These are phyloP conservation scores for Saccostrea glomerata DNA, from an alignment of 1,140 invertebrate species.

Conservation along the genomic window DNA sequence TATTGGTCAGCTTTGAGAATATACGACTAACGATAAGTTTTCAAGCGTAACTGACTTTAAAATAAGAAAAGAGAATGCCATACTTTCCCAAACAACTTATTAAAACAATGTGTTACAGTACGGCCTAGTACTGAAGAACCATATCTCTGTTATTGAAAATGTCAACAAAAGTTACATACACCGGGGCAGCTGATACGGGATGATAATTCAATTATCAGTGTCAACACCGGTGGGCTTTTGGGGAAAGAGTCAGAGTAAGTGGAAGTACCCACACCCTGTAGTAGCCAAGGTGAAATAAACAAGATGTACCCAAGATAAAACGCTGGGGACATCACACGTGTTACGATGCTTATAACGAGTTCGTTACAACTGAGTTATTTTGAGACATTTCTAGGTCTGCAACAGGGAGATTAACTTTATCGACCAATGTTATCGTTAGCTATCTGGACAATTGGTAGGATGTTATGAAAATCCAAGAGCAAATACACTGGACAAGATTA, in stretches of 20 bases:
- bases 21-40: background rate
- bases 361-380: slow-evolving; percentile 34
- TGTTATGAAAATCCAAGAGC: slow-evolving; percentile 24
- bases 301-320: slow-evolving; percentile 18
- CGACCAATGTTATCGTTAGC: slow-evolving; percentile 8
- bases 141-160: slow-evolving; percentile 30
- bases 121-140: background rate
- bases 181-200: slow-evolving; percentile 7
- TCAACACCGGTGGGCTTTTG: background rate
- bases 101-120: background rate
- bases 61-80: background rate
- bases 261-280: slow-evolving; percentile 8
- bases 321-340: background rate
- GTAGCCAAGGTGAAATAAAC: slow-evolving; percentile 13
- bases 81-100: background rate
- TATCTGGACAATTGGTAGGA: slow-evolving; percentile 33
- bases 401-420: slow-evolving; percentile 31
- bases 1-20: background rate
- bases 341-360: background rate
- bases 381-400: slow-evolving; percentile 18
- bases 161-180: slow-evolving; percentile 22
- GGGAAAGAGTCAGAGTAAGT: background rate
- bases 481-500: slow-evolving; percentile 34
- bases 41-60: background rate
- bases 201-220: slow-evolving; percentile 19